phyloP scores from a whole-genome alignment of 2,113 vertebrate genomes.

The Phrynosoma platyrhinos region DNA sequence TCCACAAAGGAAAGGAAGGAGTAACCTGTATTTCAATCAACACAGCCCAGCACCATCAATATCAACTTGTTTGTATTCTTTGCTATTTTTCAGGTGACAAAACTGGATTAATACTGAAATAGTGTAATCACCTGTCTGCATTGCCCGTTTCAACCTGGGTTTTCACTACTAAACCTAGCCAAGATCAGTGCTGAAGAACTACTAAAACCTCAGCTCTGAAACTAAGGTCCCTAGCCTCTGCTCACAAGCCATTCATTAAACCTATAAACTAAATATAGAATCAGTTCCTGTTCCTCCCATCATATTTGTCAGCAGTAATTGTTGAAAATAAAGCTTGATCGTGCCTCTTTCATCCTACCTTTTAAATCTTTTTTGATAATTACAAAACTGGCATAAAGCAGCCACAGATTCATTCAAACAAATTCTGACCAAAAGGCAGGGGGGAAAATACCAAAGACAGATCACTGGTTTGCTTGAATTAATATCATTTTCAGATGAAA shows the following conservation, averaged over 20 bases:
- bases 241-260: conserved; percentile 12
- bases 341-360: background rate
- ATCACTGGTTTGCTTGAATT: background rate
- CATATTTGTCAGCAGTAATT: conserved; percentile 4
- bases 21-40: background rate
- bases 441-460: background rate
- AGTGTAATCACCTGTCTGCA: too few species aligned
- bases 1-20: background rate
- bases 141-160: background rate
- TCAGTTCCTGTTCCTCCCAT: background rate
- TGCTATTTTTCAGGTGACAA: background rate
- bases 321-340: background rate
- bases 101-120: background rate
- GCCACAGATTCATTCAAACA: background rate
- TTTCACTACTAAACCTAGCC: background rate
- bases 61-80: background rate
- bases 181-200: background rate
- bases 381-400: background rate
- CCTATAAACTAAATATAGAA: conserved; percentile 5
- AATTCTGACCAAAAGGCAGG: background rate
- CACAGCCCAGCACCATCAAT: background rate
- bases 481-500: background rate
- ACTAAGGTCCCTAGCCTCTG: background rate
- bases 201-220: background rate
- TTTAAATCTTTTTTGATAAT: background rate